A percentile compares a stretch with the other conserved stretches of the same genome.
Conservation (phyloP, 2,113 vertebrate species). For the Gymnorhina tibicen region DNA sequence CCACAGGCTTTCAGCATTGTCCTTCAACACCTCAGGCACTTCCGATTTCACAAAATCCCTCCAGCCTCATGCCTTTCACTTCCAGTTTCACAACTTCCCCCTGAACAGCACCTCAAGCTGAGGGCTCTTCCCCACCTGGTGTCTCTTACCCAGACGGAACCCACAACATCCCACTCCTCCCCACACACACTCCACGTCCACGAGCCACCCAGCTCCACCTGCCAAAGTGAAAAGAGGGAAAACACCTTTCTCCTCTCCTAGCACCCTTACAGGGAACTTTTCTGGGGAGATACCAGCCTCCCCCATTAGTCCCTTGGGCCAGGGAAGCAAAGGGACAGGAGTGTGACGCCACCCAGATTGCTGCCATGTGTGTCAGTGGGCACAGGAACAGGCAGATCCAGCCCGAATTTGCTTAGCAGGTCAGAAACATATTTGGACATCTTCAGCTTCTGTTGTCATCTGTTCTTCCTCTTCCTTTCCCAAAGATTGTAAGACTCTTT, state of each 20-base stretch:
- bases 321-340: background rate
- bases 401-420: background rate
- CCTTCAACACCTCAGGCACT: background rate
- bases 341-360: rapidly evolving
- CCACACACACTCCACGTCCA: background rate
- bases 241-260: background rate
- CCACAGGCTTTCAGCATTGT: background rate
- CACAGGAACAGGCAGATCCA: background rate
- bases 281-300: background rate
- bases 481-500: background rate
- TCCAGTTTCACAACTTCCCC: background rate
- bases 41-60: background rate
- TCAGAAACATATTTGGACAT: background rate
- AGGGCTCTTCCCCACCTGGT: background rate
- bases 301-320: background rate
- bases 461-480: conserved; percentile 28
- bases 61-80: background rate
- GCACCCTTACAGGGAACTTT: background rate
- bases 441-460: background rate
- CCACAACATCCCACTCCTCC: background rate
- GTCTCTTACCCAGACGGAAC: background rate
- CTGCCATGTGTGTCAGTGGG: background rate
- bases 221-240: background rate
- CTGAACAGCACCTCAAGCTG: background rate
- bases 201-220: background rate